Base-by-base conservation (phyloP, 2,113 vertebrate species). In the Anguilla rostrata region DNA sequence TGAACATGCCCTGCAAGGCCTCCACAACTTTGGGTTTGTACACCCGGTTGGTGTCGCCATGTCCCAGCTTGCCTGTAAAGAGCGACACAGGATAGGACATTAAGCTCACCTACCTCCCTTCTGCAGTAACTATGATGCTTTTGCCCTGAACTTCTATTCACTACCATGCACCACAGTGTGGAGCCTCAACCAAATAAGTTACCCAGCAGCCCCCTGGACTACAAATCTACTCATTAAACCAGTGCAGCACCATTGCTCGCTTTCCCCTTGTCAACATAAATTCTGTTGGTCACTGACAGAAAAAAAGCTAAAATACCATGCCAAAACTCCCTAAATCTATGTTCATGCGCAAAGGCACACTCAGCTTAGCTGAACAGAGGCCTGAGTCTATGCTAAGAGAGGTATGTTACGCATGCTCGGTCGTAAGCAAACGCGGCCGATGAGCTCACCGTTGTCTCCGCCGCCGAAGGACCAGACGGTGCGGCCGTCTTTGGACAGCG, bases 1-100 rank as follows among this genome's bases (percentile, higher is more conserved):
- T 96, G 87, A 97, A 97, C 96, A 97, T 97, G 92, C 96, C 96
- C 88, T 97, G 96, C 79, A 97, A 94, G 84, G 96, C 96, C 94
- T 97, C 96, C 92, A 97, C 94, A 84, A 97, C 95, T 93, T 97
- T 97, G 85, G 96, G 96, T 89, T 97, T 97, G 91, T 97, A 97
- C 0, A 97, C 96, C 91, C 96, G 93, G n/a, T 97, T 97, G 43
- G 96, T 97, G 90, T 97, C 96, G 82, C 96, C 96, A 81, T 97
- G 96, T 87, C 96, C 96, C 89, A 97, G 94, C 87, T 97, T 97
- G 56, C 96, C 96, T 97, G 84, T 11, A 86, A 88, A 90, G 87
- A 85, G 18, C 90, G 79, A 90, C 71, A 16, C 79, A 5, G 39
- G 15, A 82, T 29, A 20, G 41, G 11, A 34, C 11, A 11, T 66